phyloP scores from a whole-genome alignment of 2,888 invertebrate species.

The Falcaria lacertinaria region DNA sequence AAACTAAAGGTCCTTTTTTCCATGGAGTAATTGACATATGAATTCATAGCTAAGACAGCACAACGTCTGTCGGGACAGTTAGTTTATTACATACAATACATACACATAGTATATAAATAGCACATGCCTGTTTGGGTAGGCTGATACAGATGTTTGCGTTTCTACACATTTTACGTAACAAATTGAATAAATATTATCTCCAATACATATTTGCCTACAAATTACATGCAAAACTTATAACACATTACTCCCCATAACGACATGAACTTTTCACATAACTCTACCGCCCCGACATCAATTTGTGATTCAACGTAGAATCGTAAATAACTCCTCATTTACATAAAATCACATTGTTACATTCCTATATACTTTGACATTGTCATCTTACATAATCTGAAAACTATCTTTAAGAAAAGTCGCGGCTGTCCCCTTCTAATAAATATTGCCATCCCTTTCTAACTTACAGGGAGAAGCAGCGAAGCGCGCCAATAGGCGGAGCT shows the following conservation, averaged over 20 bases:
- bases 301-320: conserved; percentile 44
- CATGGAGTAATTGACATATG: no score
- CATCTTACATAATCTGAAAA: conserved; percentile 64
- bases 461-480: conserved; percentile 49
- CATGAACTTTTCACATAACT: conserved; percentile 59
- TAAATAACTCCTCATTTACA: conserved; percentile 76
- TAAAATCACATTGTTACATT: conserved; percentile 65
- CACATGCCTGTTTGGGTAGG: no score
- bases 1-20: no score
- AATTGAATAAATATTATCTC: not conserved
- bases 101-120: no score
- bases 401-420: conserved; percentile 75
- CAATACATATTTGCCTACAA: not conserved
- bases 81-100: no score
- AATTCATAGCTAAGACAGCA: no score
- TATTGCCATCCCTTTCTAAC: conserved; percentile 47
- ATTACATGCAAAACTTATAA: not conserved
- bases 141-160: no score
- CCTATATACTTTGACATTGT: conserved; percentile 64
- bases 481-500: conserved; percentile 72
- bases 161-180: not conserved
- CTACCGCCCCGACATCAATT: conserved; percentile 55
- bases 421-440: conserved; percentile 56
- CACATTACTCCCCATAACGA: conserved; percentile 10
- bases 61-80: no score